phyloP scores from a whole-genome alignment of 64 coral and sea anemone genomes.

The Stichodactyla helianthus region DNA sequence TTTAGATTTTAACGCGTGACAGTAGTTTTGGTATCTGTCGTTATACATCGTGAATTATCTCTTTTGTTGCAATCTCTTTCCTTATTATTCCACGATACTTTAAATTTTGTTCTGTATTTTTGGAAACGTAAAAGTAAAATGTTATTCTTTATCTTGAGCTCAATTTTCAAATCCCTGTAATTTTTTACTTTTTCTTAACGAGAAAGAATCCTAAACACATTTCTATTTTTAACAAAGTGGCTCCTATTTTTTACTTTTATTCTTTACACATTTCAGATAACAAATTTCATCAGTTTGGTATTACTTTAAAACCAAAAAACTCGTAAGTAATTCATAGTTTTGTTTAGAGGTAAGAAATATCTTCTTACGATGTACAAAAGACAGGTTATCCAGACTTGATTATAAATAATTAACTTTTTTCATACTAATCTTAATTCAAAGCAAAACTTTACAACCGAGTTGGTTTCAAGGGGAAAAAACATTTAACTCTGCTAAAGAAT shows the following conservation, averaged over 20 bases:
- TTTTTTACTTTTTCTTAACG: no score
- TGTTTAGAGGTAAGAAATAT: neutral
- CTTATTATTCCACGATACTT: no score
- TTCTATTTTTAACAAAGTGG: neutral
- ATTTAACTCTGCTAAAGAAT: neutral
- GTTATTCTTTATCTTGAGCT: no score
- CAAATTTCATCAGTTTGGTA: neutral
- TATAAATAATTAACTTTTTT: neutral
- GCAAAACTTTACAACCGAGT: neutral
- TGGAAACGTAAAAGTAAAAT: no score
- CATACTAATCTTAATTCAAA: neutral
- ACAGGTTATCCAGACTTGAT: no score
- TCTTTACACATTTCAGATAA: neutral
- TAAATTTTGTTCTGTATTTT: no score
- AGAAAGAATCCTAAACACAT: no score
- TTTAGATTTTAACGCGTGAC: no score
- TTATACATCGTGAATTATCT: no score
- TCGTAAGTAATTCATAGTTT: neutral
- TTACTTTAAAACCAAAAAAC: constrained; percentile 9
- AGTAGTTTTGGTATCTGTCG: no score
- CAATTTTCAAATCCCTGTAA: no score
- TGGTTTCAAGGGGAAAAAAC: neutral
- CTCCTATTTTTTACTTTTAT: neutral
- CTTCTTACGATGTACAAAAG: neutral
- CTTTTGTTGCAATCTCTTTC: no score